Evolutionary conservation across 1,140 invertebrate genomes (phyloP).

Genomic region (Drosophila truncata): DNA sequence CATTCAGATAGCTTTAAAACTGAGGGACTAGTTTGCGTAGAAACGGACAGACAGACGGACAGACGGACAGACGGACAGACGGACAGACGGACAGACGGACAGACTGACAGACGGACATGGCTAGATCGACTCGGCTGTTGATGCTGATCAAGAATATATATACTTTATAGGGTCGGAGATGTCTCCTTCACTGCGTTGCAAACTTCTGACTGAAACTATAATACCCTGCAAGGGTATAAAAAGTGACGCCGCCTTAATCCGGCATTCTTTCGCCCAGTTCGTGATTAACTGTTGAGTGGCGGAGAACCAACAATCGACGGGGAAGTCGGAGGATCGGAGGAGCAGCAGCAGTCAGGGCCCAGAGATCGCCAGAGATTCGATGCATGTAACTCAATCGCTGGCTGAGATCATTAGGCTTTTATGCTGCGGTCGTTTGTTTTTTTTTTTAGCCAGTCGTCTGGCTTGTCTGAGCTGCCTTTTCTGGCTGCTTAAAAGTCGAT

Average conservation of each 20-base stretch:
- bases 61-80: too few species aligned
- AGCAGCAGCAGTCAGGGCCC: slow-evolving; percentile 13
- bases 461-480: slow-evolving; percentile 20
- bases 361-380: slow-evolving; percentile 71
- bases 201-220: too few species aligned
- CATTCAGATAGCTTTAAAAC: too few species aligned
- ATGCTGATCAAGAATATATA: too few species aligned
- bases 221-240: too few species aligned
- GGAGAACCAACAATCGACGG: slow-evolving; percentile 34
- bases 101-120: too few species aligned
- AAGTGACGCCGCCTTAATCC: slow-evolving; percentile 66
- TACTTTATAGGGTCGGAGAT: too few species aligned
- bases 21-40: too few species aligned
- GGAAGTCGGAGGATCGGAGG: slow-evolving; percentile 2
- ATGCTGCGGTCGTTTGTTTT: slow-evolving; percentile 68
- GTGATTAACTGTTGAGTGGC: slow-evolving; percentile 81
- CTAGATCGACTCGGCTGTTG: too few species aligned
- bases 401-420: slow-evolving; percentile 81
- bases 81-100: too few species aligned
- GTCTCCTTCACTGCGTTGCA: too few species aligned
- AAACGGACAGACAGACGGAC: too few species aligned
- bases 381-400: slow-evolving; percentile 80
- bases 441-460: slow-evolving; percentile 9
- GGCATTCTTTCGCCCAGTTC: slow-evolving; percentile 72
- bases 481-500: slow-evolving; percentile 73